Base-by-base conservation (phyloP, 2,797 vertebrate genomes). In the Xenopus petersii region DNA sequence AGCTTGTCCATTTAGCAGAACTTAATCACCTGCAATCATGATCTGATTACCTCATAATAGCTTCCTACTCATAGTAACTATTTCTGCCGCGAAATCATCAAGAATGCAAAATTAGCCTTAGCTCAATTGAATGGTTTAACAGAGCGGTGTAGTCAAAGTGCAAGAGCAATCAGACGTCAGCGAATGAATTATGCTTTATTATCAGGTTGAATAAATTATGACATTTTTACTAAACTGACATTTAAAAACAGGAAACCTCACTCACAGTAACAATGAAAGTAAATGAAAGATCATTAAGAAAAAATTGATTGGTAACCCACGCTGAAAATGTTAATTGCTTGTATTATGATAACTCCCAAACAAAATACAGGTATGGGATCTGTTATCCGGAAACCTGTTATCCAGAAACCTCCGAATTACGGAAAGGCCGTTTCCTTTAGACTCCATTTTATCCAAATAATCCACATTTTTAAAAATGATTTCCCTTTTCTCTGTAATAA, bases 21-120 rank as follows among this genome's bases (percentile, higher is more conserved):
- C 71, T 64, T 79, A 79, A 79, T 79, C 76, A 79, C 71, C 70
- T 64, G 76, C 76, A 79, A 79, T 79, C 76, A 79, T 74, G 71
- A 74, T 73, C 73, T 79, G 76, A 79, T 79, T 79, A 78, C 70
- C 64, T 73, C 71, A 70, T 79, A 79, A 79, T 79, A 68, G 71
- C 76, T 79, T 79, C 72, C 71, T 64, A 74, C 71, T 79, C 74
- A 60, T 48, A 79, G 71, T 74, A 74, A 67, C 76, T 74, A 79
- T 79, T 79, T 79, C 63, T 74, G 71, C 74, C 70, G 76, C 36
- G 71, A 79, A 79, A 74, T 79, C 74, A 79, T 79, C 76, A 79
- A 79, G 76, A 70, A 79, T 79, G 76, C 71, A 74, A 79, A 79
- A 56, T 61, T 74, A 79, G 76, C 69, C 70, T 66, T 65, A 58